phyloP scores from a whole-genome alignment of 2,797 vertebrate genomes.

The Peromyscus nudipes region DNA sequence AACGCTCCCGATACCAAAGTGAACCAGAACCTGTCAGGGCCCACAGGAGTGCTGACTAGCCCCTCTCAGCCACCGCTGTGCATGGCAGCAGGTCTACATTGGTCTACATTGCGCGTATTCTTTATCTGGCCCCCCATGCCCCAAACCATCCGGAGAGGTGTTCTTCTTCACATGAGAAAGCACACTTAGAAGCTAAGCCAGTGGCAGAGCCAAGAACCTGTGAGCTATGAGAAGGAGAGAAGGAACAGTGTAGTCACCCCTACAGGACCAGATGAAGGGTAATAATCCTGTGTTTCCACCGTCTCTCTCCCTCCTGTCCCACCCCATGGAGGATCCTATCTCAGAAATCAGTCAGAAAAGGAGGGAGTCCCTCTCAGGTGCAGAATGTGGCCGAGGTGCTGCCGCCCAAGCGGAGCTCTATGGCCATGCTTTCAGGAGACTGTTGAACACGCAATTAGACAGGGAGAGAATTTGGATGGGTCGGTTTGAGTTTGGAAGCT shows the following conservation, averaged over 20 bases:
- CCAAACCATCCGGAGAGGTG: neutral
- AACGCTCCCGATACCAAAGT: neutral
- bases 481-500: neutral
- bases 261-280: neutral
- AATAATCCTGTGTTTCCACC: neutral
- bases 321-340: too few species aligned
- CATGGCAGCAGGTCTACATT: rapidly evolving
- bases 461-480: neutral
- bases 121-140: neutral
- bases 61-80: neutral
- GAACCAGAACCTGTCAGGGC: neutral
- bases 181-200: neutral
- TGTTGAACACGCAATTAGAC: neutral
- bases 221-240: neutral
- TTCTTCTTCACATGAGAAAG: neutral
- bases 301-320: neutral
- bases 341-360: neutral
- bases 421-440: neutral
- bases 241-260: rapidly evolving
- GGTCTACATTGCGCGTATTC: neutral
- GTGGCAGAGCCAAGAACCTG: neutral
- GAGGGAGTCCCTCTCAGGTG: neutral
- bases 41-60: rapidly evolving
- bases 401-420: neutral
- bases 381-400: neutral